Base-by-base conservation (phyloP, 64 coral and sea anemone genomes). In the Astreopora myriophthalma region DNA sequence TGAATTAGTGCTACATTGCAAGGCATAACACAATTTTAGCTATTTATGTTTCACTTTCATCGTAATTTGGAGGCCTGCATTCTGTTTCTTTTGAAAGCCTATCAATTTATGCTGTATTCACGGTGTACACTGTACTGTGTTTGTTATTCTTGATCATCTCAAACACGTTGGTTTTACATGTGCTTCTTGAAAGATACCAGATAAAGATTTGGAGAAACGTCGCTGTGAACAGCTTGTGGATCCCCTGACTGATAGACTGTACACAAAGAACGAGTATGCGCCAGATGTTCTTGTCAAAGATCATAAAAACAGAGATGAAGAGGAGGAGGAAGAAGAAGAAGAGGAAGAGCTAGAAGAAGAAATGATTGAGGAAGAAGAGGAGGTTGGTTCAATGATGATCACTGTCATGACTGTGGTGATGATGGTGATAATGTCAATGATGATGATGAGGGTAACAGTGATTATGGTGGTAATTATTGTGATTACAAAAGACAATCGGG, bases 171-270 rank as follows among this genome's bases (percentile, higher is more conserved):
- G 34, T 22, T 2, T 8, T 35, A 3, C 37, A 29, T 19, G 51
- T 55, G 51, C 17, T n/a, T 89, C 42, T 74, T 0, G 29, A 0
- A 63, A 96, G 95, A 90, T 96, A 69, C 95, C 95, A 72, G 92
- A 96, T 40, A 96, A 93, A 16, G 95, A 96, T 63, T 87, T 96
- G 71, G 95, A 93, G 71, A 81, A 75, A 14, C 86, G 95, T 0
- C 85, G 95, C 34, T 76, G 78, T 76, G 91, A 93, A 69, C 86
- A 96, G 37, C 79, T 72, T 69, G 89, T 96, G 30, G 95, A 96
- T 69, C 95, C 95, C 19, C 65, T 96, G 49, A 99, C 96, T 75
- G 85, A 85, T 86, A 86, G 71, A 66, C 39, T 95, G 58, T 99
- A 99, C 33, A 95, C 94, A n/a, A 99, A 90, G 51, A 82, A 74